Base-by-base conservation (phyloP, 2,888 invertebrate genomes). In the Andrena trimmerana region DNA sequence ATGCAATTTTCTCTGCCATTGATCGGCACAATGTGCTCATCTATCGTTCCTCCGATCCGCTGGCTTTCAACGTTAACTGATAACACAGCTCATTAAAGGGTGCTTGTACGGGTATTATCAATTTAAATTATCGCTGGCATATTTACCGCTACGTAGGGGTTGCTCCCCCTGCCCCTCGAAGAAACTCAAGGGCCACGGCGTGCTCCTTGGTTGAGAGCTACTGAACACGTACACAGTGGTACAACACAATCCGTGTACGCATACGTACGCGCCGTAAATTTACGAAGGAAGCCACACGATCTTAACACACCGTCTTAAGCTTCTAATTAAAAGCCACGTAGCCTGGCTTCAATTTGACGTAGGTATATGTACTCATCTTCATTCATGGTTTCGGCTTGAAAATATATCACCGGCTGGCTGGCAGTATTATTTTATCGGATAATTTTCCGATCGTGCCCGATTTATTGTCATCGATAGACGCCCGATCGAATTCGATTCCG, bases 251-350 rank as follows among this genome's bases (percentile, higher is more conserved):
- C 54, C 54, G 5, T 29, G 33, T 36, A 65, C 36, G 27, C 36
- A 20, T 63, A 20, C 70, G 29, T 60, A 20, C 33, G 57, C 27
- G 65, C 66, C 62, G 78, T 78, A 80, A 86, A 88, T 83, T 85
- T 82, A 78, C 84, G 68, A 33, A 85, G 84, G 69, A 86, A 88
- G 73, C 87, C 81, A 71, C 86, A 81, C 82, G 81, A 83, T 86
- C 84, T 86, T 84, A 83, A 87, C 83, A 63, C 80, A 77, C 75
- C 78, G 73, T 85, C 86, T 88, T 88, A 84, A 88, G 89, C 85
- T 90, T 85, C 88, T 88, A 90, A 88, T 89, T 89, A 89, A 89
- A 89, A 89, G 89, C 87, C 89, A 83, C 88, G 89, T 88, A 82
- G 74, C 67, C 71, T 79, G 78, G 80, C 88, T 85, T 82, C 86